A percentile compares a stretch with the other conserved stretches of the same genome.
Evolutionary conservation across 1,140 invertebrate genomes (phyloP).

Genomic region (Bombus consobrinus): DNA sequence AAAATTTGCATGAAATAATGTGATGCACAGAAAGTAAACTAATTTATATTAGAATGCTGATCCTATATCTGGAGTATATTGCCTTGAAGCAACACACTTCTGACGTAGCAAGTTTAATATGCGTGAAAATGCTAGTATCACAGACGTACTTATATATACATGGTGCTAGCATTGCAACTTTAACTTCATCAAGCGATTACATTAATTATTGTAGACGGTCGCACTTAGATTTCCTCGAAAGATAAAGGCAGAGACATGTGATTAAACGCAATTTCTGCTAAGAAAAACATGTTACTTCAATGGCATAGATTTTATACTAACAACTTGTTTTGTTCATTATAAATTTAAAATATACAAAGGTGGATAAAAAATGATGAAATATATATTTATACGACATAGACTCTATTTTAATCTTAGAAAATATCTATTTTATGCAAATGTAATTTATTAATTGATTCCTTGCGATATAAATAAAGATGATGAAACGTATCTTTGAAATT

Average conservation of each 20-base stretch:
- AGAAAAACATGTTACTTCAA: background rate
- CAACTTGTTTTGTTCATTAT: background rate
- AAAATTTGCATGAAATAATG: background rate
- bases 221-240: slow-evolving; percentile 36
- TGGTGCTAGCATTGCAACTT: slow-evolving; percentile 27
- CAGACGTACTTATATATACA: background rate
- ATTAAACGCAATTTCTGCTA: background rate
- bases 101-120: slow-evolving; percentile 8
- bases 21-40: slow-evolving; percentile 13
- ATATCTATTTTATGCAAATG: too few relatives aligned
- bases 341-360: background rate
- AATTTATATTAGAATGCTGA: slow-evolving; percentile 36
- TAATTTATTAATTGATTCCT: too few relatives aligned
- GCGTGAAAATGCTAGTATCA: background rate
- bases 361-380: background rate
- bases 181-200: slow-evolving; percentile 48
- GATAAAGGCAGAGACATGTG: background rate
- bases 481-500: background rate
- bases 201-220: slow-evolving; percentile 44
- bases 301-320: background rate
- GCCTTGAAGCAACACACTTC: background rate
- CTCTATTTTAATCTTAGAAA: background rate
- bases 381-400: background rate
- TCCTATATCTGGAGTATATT: slow-evolving; percentile 11
- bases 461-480: background rate